These are phyloP conservation scores for Aviceda subcristata DNA, from an alignment of 2,113 vertebrate species.

Conservation along the genomic window DNA sequence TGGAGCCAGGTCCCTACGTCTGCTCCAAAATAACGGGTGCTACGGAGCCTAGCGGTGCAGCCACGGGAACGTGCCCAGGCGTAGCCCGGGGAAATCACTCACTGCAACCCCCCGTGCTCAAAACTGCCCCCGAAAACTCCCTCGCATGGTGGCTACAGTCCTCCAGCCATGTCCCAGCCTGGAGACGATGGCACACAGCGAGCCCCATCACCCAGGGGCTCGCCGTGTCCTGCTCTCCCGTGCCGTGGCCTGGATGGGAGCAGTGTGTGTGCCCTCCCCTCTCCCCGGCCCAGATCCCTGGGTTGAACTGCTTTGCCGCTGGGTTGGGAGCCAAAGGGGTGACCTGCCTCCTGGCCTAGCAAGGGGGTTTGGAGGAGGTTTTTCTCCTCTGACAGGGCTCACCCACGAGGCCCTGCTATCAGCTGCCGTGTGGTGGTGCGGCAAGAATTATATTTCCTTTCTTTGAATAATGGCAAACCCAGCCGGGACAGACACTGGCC, in stretches of 20 bases:
- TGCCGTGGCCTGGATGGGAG: background rate
- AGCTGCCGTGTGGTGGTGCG: background rate
- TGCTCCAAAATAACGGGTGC: rapidly evolving
- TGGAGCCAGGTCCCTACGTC: no score
- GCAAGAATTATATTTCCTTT: background rate
- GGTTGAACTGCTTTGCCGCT: background rate
- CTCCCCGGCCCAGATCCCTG: no score
- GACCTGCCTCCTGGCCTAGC: background rate
- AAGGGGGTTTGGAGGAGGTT: background rate
- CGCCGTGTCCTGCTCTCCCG: rapidly evolving
- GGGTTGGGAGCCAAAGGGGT: background rate
- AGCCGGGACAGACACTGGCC: no score
- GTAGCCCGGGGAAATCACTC: background rate
- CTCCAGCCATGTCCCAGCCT: background rate
- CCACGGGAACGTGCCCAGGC: rapidly evolving
- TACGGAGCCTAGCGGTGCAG: background rate
- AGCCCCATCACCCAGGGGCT: background rate
- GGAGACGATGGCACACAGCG: background rate
- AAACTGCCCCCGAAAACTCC: background rate
- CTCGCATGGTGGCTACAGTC: rapidly evolving
- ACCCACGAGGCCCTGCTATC: background rate
- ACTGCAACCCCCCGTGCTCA: background rate
- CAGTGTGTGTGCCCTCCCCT: background rate
- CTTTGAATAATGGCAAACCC: background rate
- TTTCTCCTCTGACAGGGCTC: background rate